Evolutionary conservation across 2,888 invertebrate species (phyloP).

Genomic region (Hylaea fasciaria): DNA sequence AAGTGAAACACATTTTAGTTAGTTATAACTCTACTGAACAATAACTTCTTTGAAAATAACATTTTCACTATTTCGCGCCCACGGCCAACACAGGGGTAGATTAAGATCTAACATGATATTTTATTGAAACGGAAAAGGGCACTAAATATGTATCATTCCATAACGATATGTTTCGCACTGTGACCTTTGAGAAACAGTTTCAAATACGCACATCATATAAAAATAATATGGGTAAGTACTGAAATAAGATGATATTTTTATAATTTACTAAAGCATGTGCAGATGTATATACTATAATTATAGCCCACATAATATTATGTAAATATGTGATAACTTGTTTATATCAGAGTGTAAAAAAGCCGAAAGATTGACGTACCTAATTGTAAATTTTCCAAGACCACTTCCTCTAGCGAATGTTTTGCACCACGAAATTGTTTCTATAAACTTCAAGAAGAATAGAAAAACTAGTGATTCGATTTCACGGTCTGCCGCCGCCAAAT

Average conservation of each 20-base stretch:
- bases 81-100: conserved; percentile 22
- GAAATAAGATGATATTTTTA: too few species aligned
- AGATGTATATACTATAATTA: too few species aligned
- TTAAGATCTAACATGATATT: conserved; percentile 8
- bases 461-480: conserved; percentile 56
- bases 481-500: conserved; percentile 51
- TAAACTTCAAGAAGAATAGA: conserved; percentile 38
- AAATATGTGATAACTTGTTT: too few species aligned
- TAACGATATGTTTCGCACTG: too few species aligned
- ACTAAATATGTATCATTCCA: too few species aligned
- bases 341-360: too few species aligned
- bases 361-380: too few species aligned
- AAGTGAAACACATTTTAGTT: conserved; percentile 26
- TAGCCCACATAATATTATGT: too few species aligned
- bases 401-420: conserved; percentile 53
- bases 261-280: too few species aligned
- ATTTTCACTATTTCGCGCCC: conserved; percentile 41
- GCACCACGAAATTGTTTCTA: conserved; percentile 45
- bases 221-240: too few species aligned
- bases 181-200: too few species aligned
- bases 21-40: conserved; percentile 42
- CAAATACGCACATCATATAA: too few species aligned
- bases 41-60: conserved; percentile 45
- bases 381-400: conserved; percentile 21
- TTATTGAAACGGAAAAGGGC: conserved; percentile 9